These are phyloP conservation scores for Dryococelus australis DNA, from an alignment of 2,888 invertebrate genomes.

Conservation along the genomic window DNA sequence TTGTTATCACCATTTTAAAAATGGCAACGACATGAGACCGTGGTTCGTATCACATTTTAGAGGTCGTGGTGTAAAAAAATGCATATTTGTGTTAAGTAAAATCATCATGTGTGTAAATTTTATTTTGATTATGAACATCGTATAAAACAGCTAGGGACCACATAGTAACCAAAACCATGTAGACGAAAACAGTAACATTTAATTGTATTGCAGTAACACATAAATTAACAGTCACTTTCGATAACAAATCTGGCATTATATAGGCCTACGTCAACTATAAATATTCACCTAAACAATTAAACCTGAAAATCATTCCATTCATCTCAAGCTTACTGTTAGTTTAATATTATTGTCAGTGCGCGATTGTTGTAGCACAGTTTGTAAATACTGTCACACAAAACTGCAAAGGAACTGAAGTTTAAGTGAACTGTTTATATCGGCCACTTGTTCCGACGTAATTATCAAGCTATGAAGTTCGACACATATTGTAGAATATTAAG, in stretches of 20 bases:
- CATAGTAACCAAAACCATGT: not conserved
- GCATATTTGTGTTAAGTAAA: no score
- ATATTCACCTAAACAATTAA: not conserved
- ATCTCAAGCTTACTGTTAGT: not conserved
- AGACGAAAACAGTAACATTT: not conserved
- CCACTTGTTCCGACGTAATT: not conserved
- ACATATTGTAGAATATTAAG: not conserved
- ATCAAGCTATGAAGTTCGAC: not conserved
- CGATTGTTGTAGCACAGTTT: not conserved
- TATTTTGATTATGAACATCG: no score
- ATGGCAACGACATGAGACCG: no score
- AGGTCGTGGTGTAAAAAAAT: no score
- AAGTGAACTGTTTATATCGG: not conserved
- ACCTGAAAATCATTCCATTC: constrained; percentile 4
- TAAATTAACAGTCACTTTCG: not conserved
- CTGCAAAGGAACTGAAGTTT: not conserved
- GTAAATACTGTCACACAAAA: constrained; percentile 6
- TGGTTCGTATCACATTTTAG: no score
- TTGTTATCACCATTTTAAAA: no score
- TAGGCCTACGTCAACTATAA: not conserved
- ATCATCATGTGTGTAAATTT: no score
- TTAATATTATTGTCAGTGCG: not conserved
- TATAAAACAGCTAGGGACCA: not conserved
- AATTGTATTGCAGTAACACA: constrained; percentile 16
- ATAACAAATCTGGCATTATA: not conserved